Base-by-base conservation (phyloP, 2,888 invertebrate genomes). In the Campopleginae sp. region DNA sequence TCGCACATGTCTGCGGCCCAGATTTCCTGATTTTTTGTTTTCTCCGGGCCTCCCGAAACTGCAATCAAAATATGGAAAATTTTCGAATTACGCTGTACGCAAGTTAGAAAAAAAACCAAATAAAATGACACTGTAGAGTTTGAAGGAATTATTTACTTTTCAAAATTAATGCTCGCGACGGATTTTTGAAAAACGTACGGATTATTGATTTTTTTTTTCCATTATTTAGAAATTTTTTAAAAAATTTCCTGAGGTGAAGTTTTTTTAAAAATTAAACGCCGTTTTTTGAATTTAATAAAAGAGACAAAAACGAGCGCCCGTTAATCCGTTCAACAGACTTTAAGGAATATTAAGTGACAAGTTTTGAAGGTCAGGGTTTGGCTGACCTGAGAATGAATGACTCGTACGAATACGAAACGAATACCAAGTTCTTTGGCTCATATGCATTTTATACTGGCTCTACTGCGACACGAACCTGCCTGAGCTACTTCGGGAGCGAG, bases 391-490 rank as follows among this genome's bases (percentile, higher is more conserved):
- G 42, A 33, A 46, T 14, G 63, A 75, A 75, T 75, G 42, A 46
- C 79, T 42, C 46, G 58, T 66, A 8, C 51, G 27, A 19, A 19
- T 44, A 68, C 51, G 31, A 71, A 61, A 77, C 54, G 31, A 44
- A 61, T 46, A 54, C 7, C n/a, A 38, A 33, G 66, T 19, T 46
- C 48, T 12, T 78, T 61, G 58, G 23, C 58, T 63, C 31, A 68
- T 61, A 68, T 42, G 63, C 54, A 63, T 61, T 82, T 85, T 77
- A 65, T 80, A 65, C 31, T 48, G 33, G 42, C 12, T 48, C 38
- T 38, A 4, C 38, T 66, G 42, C 7, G 54, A 23, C 63, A 8
- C 65, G 33, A 54, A 46, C 54, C 42, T 31, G 23, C 27, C 46
- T 54, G 38, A 72, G 46, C 72, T 46, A 54, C 66, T 61, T 71